Evolutionary conservation across 1,140 invertebrate genomes (phyloP), one percentile per base, ranked within the genome.

Genomic region (Agrypnia vestita): DNA sequence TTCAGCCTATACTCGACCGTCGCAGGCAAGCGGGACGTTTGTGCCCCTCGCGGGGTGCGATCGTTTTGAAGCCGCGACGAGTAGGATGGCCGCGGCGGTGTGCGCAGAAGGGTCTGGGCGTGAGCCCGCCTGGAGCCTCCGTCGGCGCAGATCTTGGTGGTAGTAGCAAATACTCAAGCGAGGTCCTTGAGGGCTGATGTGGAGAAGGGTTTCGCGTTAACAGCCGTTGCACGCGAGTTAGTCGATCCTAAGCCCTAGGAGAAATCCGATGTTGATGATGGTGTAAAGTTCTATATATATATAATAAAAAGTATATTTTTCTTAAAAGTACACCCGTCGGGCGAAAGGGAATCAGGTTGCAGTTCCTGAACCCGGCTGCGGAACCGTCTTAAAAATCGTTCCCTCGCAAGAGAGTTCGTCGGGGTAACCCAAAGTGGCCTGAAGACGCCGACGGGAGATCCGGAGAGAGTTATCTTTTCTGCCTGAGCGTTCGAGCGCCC

Each of bases 131-230:
- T 61, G 62, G 76, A 96, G 93, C 93, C 90, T 91, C 92, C 92
- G 90, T 91, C 89, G 91, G 94, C 93, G 93, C 93, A 95, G 94
- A 96, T 95, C 93, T 95, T 95, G 94, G 92, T 94, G 91, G 92
- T 94, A 94, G 92, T 95, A 95, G 94, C 94, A 95, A 95, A 94
- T 95, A 95, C 92, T 95, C 93, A 90, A 94, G 92, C 90, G 94
- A 94, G 93, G 92, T 90, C 93, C 92, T 94, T 92, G 93, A 94
- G 93, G 93, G 94, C 94, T 94, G 94, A 96, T 91, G 94, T 94
- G 94, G 94, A 94, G 93, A 95, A 95, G 94, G 94, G 94, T 95
- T 96, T 94, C 94, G 93, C 94, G 94, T 95, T 92, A 96, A 96
- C 95, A 95, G 94, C 93, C 90, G 91, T 96, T 96, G 95, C 90